Conservation (phyloP, 37 sponge, comb jelly and placozoan species). For the Spongilla lacustris region DNA sequence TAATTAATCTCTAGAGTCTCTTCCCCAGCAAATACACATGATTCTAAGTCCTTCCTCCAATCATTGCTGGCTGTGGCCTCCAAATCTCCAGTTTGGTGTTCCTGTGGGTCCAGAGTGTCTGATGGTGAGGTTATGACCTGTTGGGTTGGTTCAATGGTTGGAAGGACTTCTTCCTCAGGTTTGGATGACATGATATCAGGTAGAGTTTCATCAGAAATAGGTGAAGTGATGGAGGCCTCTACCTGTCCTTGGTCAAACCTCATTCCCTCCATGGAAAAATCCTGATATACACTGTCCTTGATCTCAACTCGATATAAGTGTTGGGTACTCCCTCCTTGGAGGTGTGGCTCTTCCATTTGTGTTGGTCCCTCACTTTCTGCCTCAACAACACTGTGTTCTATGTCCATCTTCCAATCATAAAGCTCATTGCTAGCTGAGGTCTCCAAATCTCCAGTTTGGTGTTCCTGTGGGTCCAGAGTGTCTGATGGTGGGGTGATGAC, state of each 20-base stretch:
- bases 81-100: too few relatives aligned
- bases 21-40: too few relatives aligned
- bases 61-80: too few relatives aligned
- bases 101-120: not conserved
- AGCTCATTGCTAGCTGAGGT: too few relatives aligned
- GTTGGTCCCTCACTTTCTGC: not conserved
- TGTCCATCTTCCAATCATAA: not conserved
- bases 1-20: too few relatives aligned
- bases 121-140: not conserved
- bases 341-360: not conserved
- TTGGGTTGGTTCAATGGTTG: not conserved
- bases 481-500: not conserved
- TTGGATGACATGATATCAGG: not conserved
- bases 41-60: too few relatives aligned
- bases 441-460: not conserved
- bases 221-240: not conserved
- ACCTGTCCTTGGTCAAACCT: not conserved
- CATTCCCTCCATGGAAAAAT: not conserved
- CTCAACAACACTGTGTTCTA: not conserved
- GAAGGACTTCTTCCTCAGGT: not conserved
- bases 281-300: not conserved
- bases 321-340: not conserved
- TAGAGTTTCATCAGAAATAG: not conserved
- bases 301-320: not conserved
- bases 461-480: not conserved